Base-by-base conservation (phyloP, 2,797 vertebrate genomes). In the Nannoperca australis region DNA sequence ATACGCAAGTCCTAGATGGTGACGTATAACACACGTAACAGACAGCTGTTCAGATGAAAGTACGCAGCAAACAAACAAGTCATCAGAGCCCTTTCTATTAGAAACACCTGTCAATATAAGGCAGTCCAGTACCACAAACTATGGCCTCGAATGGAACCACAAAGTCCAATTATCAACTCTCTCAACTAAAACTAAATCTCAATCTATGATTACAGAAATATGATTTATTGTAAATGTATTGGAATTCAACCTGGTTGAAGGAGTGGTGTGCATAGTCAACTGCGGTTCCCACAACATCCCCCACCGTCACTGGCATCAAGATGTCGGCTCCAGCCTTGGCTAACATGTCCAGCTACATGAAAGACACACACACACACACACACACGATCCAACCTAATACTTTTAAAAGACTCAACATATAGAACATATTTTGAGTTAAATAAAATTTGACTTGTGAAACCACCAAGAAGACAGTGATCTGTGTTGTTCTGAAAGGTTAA, bases 181-280 rank as follows among this genome's bases (percentile, higher is more conserved):
- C 40, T 58, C 38, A 32, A 30, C 20, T 55, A 45, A 61, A 62
- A 27, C 1, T 1, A 4, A 45, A 58, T 22, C n/a, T 7, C 27
- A 32, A 32, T 4, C 32, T 11, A 20, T 45, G 13, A 20, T n/a
- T 7, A 42, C 42, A 59, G 42, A 59, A 38, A 17, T 7, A 11
- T 24, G 13, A 63, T 45, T 50, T 34, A 32, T 42, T 32, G 9
- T 22, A 27, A 27, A 40, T 24, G 44, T 63, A 18, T 20, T 4
- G 18, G 3, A 38, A 59, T 53, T 58, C 3, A 58, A 7, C 97
- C 96, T 96, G 95, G 60, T 92, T 95, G 83, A 95, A 97, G 40
- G 82, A 90, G 87, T 92, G 85, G 88, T 95, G 88, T 3, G 95
- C 96, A 0, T 94, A 97, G 91, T 97, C 96, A 0, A 97, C 92